phyloP scores from a whole-genome alignment of 2,888 invertebrate species.

The Caenorhabditis panamensis region DNA sequence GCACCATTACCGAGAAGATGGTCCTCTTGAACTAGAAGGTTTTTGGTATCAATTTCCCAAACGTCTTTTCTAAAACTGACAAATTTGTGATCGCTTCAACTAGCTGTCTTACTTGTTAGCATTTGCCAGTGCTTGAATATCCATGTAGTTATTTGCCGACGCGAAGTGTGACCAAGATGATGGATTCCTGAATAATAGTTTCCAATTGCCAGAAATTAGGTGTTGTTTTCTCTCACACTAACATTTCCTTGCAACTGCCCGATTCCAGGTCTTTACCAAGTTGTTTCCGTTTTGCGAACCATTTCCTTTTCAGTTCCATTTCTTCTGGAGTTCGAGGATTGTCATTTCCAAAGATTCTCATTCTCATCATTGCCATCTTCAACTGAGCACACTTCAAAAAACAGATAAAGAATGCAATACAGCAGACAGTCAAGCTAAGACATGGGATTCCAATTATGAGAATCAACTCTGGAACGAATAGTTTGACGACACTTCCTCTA shows the following conservation, averaged over 20 bases:
- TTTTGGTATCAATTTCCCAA: conserved; percentile 71
- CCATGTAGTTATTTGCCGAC: conserved; percentile 68
- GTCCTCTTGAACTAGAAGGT: conserved; percentile 69
- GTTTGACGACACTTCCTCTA: no score
- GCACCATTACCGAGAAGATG: conserved; percentile 74
- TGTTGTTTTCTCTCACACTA: conserved; percentile 6
- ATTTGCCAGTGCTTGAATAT: conserved; percentile 62
- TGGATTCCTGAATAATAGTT: conserved; percentile 11
- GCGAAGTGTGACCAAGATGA: conserved; percentile 51
- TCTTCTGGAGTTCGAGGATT: conserved; percentile 11
- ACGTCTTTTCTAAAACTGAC: conserved; percentile 67
- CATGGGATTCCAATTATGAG: conserved; percentile 69
- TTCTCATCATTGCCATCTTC: conserved; percentile 48
- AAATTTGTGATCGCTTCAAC: neutral
- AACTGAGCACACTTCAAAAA: conserved; percentile 62
- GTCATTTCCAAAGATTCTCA: conserved; percentile 37
- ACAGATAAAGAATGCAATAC: conserved; percentile 59
- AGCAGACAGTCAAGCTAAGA: conserved; percentile 58
- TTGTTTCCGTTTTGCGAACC: conserved; percentile 19
- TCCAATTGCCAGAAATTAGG: neutral
- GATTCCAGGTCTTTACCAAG: conserved; percentile 11
- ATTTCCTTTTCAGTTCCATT: conserved; percentile 25
- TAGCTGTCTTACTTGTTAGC: conserved; percentile 46
- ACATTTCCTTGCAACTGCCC: conserved; percentile 40
- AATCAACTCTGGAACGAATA: conserved; percentile 68